Percentiles rank a stretch among this genome's conserved stretches.
phyloP scores from a whole-genome alignment of 2,797 vertebrate species.

The Sebastes hopkinsi region DNA sequence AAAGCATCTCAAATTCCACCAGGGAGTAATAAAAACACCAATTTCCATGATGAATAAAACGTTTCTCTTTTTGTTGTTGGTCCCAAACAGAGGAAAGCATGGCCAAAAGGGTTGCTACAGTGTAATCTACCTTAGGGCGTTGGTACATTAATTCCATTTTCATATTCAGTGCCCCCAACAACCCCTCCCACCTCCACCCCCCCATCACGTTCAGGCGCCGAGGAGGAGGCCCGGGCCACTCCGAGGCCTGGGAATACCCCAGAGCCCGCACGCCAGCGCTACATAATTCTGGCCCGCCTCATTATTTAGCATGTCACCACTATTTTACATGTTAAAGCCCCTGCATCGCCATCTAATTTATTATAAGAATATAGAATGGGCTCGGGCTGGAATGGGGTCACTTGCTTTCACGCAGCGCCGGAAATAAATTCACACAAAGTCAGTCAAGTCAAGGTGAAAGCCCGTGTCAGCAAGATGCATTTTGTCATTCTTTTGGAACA shows the following conservation, averaged over 20 bases:
- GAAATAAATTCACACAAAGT: slow-evolving; percentile 84
- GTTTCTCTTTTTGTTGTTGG: slow-evolving; percentile 65
- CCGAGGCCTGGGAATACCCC: slow-evolving; percentile 80
- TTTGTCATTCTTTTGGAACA: slow-evolving; percentile 69
- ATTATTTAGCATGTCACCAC: slow-evolving; percentile 90
- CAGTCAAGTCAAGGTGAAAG: slow-evolving; percentile 88
- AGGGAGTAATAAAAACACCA: slow-evolving; percentile 79
- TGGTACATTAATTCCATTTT: slow-evolving; percentile 86
- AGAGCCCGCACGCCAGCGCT: slow-evolving; percentile 71
- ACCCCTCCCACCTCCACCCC: neutral
- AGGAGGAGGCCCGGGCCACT: slow-evolving; percentile 68
- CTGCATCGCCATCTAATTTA: slow-evolving; percentile 85
- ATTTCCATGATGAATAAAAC: slow-evolving; percentile 79
- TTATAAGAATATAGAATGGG: slow-evolving; percentile 84
- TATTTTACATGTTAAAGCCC: slow-evolving; percentile 90
- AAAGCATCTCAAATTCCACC: slow-evolving; percentile 71
- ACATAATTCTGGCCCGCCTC: slow-evolving; percentile 85
- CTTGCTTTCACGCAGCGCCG: slow-evolving; percentile 68
- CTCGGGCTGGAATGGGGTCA: slow-evolving; percentile 82
- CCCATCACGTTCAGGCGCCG: slow-evolving; percentile 17
- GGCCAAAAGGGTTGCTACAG: slow-evolving; percentile 74
- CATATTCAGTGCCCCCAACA: slow-evolving; percentile 74
- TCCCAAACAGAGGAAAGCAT: slow-evolving; percentile 72
- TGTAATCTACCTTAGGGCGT: slow-evolving; percentile 85
- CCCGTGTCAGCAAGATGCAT: slow-evolving; percentile 78